A percentile compares a stretch with the other conserved stretches of the same genome.
phyloP scores from a whole-genome alignment of 1,140 invertebrate species.

The Ceratosolen solmsi region DNA sequence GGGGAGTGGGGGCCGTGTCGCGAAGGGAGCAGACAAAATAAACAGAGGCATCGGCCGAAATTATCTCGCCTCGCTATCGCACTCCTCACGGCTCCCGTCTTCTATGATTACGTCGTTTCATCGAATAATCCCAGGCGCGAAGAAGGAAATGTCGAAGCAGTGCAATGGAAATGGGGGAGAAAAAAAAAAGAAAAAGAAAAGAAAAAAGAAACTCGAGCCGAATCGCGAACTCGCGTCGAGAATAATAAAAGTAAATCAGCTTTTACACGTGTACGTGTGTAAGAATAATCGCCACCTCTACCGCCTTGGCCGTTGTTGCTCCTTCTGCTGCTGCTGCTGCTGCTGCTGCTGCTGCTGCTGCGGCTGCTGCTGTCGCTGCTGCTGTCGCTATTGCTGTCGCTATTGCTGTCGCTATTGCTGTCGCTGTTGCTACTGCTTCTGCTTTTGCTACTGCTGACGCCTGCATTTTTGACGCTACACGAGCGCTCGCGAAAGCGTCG shows the following conservation, averaged over 20 bases:
- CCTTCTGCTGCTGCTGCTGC: too few species aligned
- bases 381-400: background rate
- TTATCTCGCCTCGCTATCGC: too few species aligned
- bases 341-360: background rate
- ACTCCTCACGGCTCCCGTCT: background rate
- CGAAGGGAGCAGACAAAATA: too few species aligned
- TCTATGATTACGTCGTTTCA: constrained; percentile 3
- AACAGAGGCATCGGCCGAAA: too few species aligned
- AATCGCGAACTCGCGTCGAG: background rate
- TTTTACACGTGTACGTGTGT: background rate
- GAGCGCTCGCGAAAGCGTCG: background rate
- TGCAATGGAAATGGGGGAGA: too few species aligned
- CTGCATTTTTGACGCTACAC: background rate
- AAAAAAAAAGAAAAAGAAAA: background rate
- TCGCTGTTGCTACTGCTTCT: background rate
- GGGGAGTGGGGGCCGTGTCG: too few species aligned
- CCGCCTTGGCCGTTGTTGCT: too few species aligned
- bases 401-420: background rate
- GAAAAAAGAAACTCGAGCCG: background rate
- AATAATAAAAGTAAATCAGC: background rate
- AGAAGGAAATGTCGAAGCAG: background rate
- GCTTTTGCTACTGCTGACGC: background rate
- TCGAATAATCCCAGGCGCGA: background rate
- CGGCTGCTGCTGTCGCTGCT: too few species aligned
- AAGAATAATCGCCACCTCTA: background rate